A percentile compares a stretch with the other conserved stretches of the same genome.
phyloP scores from a whole-genome alignment of 2,113 vertebrate species.

The human (Homo sapiens) region GRCh38 chr2:134069501-134070000 shows the following conservation, averaged over 20 bases:
- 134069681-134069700: background rate
- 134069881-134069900: background rate
- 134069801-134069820: background rate
- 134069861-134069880: background rate
- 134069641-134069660: background rate
- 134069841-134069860: background rate
- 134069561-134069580: background rate
- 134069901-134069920: background rate
- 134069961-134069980: background rate
- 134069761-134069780: background rate
- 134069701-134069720: too few relatives aligned
- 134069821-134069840: background rate
- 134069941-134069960: background rate
- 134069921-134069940: background rate
- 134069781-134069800: background rate
- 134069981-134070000: background rate
- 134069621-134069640: background rate
- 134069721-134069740: background rate
- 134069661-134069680: background rate
- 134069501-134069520: too few relatives aligned
- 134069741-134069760: background rate
- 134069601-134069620: background rate
- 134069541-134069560: background rate
- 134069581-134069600: background rate
- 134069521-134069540: too few relatives aligned